Evolutionary conservation across 2,797 vertebrate genomes (phyloP).

Genomic region (Discoglossus pictus): DNA sequence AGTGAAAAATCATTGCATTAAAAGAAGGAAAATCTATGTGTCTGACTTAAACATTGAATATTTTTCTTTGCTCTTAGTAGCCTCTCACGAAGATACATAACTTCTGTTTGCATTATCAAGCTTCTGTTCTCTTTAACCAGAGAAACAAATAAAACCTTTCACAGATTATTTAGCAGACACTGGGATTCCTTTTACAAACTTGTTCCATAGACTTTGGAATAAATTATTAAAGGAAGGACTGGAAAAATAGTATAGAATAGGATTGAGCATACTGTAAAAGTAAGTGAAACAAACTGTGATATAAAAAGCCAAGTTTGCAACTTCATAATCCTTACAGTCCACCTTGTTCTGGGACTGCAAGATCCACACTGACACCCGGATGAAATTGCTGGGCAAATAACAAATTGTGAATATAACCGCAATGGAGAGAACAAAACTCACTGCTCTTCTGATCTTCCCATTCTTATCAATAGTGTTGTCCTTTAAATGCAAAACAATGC

Average conservation of each 20-base stretch:
- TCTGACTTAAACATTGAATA: too few species aligned
- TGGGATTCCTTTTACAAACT: too few species aligned
- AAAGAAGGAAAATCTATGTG: too few species aligned
- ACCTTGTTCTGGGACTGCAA: conserved; percentile 66
- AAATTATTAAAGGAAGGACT: conserved; percentile 69
- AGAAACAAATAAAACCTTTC: too few species aligned
- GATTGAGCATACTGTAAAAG: conserved; percentile 79
- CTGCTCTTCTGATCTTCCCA: conserved; percentile 74
- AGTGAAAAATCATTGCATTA: too few species aligned
- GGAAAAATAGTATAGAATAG: conserved; percentile 78
- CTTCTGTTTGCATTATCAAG: too few species aligned
- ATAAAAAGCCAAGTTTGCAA: conserved; percentile 74
- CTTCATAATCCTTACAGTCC: conserved; percentile 67
- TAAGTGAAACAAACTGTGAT: conserved; percentile 75
- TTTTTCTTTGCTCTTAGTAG: too few species aligned
- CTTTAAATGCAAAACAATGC: conserved; percentile 72
- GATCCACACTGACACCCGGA: conserved; percentile 71
- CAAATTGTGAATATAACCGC: conserved; percentile 73
- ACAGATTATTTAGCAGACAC: too few species aligned
- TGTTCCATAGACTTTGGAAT: conserved; percentile 62
- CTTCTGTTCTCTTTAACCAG: too few species aligned
- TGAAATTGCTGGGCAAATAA: conserved; percentile 76
- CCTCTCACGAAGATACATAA: too few species aligned
- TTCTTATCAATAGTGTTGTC: conserved; percentile 67
- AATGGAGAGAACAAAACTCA: conserved; percentile 71